Base-by-base conservation (phyloP, 2,888 invertebrate species). In the Caenorhabditis virilis region DNA sequence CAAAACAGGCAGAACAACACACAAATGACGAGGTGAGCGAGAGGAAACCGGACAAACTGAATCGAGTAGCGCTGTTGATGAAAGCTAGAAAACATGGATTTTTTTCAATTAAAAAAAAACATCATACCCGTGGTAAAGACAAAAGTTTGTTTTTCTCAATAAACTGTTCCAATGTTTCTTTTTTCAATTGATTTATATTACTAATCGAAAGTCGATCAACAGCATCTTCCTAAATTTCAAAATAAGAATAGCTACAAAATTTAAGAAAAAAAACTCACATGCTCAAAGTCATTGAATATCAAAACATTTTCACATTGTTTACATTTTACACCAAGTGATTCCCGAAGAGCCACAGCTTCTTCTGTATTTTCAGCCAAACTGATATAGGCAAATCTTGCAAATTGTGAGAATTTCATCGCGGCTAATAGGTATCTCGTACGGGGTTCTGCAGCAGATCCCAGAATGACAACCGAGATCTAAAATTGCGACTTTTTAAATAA, bases 271-370 rank as follows among this genome's bases (percentile, higher is more conserved):
- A 25, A 47, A 47, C 61, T 43, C n/a, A 77, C 76, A 67, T 80
- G 73, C 4, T 80, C 79, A 39, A 84, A 81, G 53, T 86, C 86
- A 64, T 85, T 85, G 78, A 86, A 86, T 60, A 86, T 78, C 39
- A 86, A 77, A 26, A 86, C 65, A 23, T 84, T 84, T 57, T 86
- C 86, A 58, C 79, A 78, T 30, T 74, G 48, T 5, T 52, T 65
- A 50, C 78, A 79, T 27, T 76, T 69, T 35, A 82, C 75, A 39
- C 66, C 72, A 20, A 82, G 55, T 1, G 78, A 77, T 6, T 70
- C 62, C 27, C 70, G 47, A 59, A 81, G 60, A 23, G 71, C 56
- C 18, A 42, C 26, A 16, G 70, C 45, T 43, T 67, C 62, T 20
- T 59, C 53, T 13, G 49, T 43, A 15, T 26, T 18, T 5, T 53